A percentile compares a stretch with the other conserved stretches of the same genome.
Conservation (phyloP, 2,888 invertebrate genomes). For the Chalcosyrphus nemorum region DNA sequence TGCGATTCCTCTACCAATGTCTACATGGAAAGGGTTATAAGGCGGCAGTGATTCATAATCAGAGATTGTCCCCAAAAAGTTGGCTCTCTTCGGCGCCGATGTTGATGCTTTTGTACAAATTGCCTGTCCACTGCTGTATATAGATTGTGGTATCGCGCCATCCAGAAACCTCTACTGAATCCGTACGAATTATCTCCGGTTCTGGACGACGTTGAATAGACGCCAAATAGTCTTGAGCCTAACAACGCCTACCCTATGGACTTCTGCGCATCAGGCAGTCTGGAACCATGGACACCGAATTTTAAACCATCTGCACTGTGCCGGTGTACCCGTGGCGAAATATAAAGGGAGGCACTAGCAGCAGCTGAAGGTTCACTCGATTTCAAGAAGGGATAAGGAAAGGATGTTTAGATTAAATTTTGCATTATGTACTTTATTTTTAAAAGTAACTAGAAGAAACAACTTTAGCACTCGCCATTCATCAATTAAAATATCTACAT, state of each 20-base stretch:
- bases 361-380: constrained; percentile 78
- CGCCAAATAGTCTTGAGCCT: constrained; percentile 82
- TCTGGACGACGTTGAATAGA: constrained; percentile 88
- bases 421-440: constrained; percentile 16
- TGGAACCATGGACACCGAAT: constrained; percentile 99
- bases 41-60: constrained; percentile 92
- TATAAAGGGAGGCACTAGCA: constrained; percentile 79
- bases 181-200: constrained; percentile 95
- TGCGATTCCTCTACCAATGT: constrained; percentile 88
- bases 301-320: constrained; percentile 88
- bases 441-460: neutral
- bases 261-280: constrained; percentile 96
- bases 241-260: constrained; percentile 96
- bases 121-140: constrained; percentile 98
- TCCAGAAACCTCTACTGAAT: constrained; percentile 93
- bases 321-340: constrained; percentile 80
- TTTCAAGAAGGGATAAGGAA: constrained; percentile 79
- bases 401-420: constrained; percentile 51
- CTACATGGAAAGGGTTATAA: constrained; percentile 85
- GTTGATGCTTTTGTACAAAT: constrained; percentile 92
- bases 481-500: no score
- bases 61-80: constrained; percentile 97
- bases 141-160: constrained; percentile 98
- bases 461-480: no score
- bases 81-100: constrained; percentile 87